Conservation (phyloP, 2,113 vertebrate genomes). For the Pogonocichla stellata region DNA sequence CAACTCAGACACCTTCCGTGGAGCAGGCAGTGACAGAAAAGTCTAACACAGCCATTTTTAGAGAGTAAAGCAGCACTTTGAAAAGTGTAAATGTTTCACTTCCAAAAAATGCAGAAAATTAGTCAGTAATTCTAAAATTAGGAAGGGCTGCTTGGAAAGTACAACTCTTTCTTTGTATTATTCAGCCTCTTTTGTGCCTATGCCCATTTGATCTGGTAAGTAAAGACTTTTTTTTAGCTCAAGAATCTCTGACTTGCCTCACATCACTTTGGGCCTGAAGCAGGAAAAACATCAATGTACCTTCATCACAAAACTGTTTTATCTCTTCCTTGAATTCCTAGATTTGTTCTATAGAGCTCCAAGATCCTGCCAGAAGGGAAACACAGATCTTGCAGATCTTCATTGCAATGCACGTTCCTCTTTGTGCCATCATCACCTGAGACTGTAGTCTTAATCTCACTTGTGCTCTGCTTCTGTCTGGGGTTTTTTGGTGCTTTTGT, state of each 20-base stretch:
- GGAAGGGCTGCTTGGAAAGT: background rate
- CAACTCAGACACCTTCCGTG: background rate
- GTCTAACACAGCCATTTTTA: background rate
- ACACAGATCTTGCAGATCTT: background rate
- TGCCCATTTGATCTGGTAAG: background rate
- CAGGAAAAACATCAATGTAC: background rate
- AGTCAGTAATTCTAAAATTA: background rate
- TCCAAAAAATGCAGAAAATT: background rate
- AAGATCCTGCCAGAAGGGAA: background rate
- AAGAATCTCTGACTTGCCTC: background rate
- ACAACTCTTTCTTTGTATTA: background rate
- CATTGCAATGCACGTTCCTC: rapidly evolving
- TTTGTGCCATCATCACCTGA: background rate
- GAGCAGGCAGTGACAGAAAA: background rate
- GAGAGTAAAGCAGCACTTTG: background rate
- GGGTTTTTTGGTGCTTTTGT: background rate
- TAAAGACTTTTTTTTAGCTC: background rate
- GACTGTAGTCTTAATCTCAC: background rate
- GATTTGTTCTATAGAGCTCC: background rate
- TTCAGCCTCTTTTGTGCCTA: background rate
- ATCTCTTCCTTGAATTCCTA: background rate
- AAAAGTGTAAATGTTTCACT: background rate
- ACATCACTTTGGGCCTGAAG: background rate
- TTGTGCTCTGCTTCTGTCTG: background rate
- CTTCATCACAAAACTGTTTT: background rate